Conservation (phyloP, 2,888 invertebrate species). For the Hylaea fasciaria region DNA sequence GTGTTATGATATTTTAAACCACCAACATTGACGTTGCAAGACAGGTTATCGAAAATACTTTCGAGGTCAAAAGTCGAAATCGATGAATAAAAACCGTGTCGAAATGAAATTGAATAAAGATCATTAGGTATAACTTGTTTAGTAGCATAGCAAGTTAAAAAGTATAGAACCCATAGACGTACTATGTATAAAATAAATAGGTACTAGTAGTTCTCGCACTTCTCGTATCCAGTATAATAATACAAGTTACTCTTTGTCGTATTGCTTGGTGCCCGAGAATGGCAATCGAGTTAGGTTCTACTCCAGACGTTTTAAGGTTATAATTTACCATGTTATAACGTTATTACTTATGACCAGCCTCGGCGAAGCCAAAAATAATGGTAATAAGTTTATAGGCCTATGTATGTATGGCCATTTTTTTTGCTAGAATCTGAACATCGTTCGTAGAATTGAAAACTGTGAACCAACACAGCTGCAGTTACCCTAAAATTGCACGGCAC, state of each 20-base stretch:
- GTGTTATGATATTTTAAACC: background rate
- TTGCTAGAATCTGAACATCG: background rate
- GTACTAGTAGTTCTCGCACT: too few relatives aligned
- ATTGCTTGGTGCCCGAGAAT: too few relatives aligned
- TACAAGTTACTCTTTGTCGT: too few relatives aligned
- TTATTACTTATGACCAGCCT: too few relatives aligned
- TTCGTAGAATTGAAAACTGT: constrained; percentile 1
- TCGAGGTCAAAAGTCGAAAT: constrained; percentile 31
- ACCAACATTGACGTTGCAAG: background rate
- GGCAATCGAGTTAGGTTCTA: too few relatives aligned
- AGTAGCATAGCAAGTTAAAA: background rate
- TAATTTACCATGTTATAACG: too few relatives aligned
- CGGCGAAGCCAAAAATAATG: too few relatives aligned
- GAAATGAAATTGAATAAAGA: constrained; percentile 21
- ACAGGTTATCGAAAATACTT: constrained; percentile 15
- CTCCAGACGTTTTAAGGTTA: too few relatives aligned
- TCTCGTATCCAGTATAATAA: too few relatives aligned
- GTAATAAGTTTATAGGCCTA: too few relatives aligned
- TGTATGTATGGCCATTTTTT: too few relatives aligned
- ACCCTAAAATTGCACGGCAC: constrained; percentile 17
- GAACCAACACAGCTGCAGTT: background rate
- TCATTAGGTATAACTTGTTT: background rate
- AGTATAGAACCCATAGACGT: background rate
- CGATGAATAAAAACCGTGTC: constrained; percentile 16
- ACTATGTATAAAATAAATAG: background rate